Conservation (phyloP, 2,113 vertebrate species). For the Cygnus atratus region DNA sequence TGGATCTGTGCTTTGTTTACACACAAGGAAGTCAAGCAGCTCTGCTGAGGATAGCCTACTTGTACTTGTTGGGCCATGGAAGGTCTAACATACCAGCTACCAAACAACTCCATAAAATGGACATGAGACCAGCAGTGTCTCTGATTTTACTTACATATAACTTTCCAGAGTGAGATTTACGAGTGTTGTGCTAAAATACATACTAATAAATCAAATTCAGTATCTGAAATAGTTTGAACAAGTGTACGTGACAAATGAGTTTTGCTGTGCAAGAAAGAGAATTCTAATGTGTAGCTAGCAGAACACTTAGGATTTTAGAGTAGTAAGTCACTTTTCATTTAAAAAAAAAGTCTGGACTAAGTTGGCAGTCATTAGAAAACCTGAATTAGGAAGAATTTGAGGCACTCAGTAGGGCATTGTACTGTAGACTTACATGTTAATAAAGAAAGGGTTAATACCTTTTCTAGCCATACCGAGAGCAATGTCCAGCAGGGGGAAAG, state of each 20-base stretch:
- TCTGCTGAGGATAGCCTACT: not conserved
- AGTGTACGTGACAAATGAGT: not conserved
- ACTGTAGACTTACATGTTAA: not conserved
- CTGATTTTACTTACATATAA: rapidly evolving
- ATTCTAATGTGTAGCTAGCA: not conserved
- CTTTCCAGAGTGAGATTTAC: not conserved
- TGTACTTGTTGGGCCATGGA: not conserved
- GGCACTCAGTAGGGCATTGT: not conserved
- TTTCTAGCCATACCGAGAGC: not conserved
- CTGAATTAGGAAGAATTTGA: slow-evolving; percentile 39
- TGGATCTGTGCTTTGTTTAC: not conserved
- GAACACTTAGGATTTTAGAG: slow-evolving; percentile 17
- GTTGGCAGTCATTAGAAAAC: slow-evolving; percentile 9
- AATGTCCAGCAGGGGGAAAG: not conserved
- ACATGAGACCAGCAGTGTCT: rapidly evolving
- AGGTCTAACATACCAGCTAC: not conserved
- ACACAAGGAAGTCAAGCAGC: not conserved
- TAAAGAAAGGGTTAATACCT: not conserved
- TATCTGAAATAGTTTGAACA: not conserved
- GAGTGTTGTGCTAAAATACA: not conserved
- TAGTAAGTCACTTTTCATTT: slow-evolving; percentile 18
- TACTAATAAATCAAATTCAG: not conserved
- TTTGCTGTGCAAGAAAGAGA: not conserved
- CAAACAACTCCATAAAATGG: not conserved
- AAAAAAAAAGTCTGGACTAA: not conserved